Percentiles rank a stretch among this genome's conserved stretches.
These are phyloP conservation scores for Rhyacophila brunnea DNA, from an alignment of 1,140 invertebrate genomes.

Conservation along the genomic window DNA sequence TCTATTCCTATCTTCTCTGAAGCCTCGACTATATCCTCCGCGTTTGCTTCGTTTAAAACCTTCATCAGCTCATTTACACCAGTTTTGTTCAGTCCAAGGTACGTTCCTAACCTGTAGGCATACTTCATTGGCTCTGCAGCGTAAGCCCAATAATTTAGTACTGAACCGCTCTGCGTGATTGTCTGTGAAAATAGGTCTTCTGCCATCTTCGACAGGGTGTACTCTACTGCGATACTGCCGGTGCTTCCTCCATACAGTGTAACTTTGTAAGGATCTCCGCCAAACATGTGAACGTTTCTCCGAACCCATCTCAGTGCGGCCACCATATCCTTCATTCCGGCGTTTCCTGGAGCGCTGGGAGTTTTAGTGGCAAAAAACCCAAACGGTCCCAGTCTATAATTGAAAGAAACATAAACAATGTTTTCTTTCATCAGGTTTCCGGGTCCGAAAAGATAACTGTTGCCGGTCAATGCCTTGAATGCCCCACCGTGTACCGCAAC, in stretches of 20 bases:
- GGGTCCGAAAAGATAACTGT: constrained; percentile 45
- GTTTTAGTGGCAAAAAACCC: constrained; percentile 68
- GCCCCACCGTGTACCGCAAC: constrained; percentile 71
- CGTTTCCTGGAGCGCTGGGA: constrained; percentile 66
- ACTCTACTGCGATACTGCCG: constrained; percentile 50
- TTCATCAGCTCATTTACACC: constrained; percentile 40
- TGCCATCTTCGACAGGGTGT: constrained; percentile 34
- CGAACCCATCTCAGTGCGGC: constrained; percentile 65
- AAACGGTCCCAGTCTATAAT: constrained; percentile 61
- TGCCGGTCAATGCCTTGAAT: constrained; percentile 54
- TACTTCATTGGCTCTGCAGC: constrained; percentile 49
- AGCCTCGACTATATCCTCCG: constrained; percentile 36
- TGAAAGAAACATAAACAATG: constrained; percentile 54
- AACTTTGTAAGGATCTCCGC: constrained; percentile 66
- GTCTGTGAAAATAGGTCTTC: constrained; percentile 35
- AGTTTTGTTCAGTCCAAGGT: constrained; percentile 49
- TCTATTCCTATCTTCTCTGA: constrained; percentile 36
- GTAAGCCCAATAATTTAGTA: constrained; percentile 61
- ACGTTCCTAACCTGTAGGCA: constrained; percentile 51
- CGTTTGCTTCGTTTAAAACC: constrained; percentile 25
- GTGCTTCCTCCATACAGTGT: constrained; percentile 68
- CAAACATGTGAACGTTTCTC: constrained; percentile 66
- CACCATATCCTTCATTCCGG: constrained; percentile 67
- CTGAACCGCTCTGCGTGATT: constrained; percentile 55
- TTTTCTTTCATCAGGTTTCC: constrained; percentile 53